Evolutionary conservation across 2,888 invertebrate genomes (phyloP), one percentile per base, ranked within the genome.

Genomic region (Sarcophaga subvicina): DNA sequence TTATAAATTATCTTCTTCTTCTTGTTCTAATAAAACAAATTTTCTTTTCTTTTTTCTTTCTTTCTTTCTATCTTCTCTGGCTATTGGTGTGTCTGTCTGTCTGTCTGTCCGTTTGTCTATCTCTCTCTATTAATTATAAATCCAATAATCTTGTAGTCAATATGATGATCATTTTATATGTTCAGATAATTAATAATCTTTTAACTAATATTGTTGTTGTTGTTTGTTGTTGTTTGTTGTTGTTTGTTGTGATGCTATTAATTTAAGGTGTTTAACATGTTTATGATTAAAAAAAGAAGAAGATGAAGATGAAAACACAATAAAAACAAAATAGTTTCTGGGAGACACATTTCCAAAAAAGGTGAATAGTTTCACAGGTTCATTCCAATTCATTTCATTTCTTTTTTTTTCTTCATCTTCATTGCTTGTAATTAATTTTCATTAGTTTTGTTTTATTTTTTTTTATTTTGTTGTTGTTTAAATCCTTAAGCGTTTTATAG

Each of bases 241-340:
- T 60, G 64, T 82, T 76, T 62, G 72, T 77, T 71, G 70, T 76
- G 37, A 37, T 37, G 80, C 80, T 62, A 66, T 85, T 85, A 85
- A 85, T 85, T 85, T 80, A 71, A 85, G 80, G 62, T 72, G 76
- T 80, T 84, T 84, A 84, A 76, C 80, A 71, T 80, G 27, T 72
- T 84, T 84, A 84, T 14, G 54, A 76, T 75, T 64, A 75, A 25
- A 59, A 67, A n/a, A 66, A 27, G 6, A 25, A 66, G 5, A 45
- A 45, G 47, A n/a, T n/a, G n/a, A 45, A 20, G 5, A 76, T 10
- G 49, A 49, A 37, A 67, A 10, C 14, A 49, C 3, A 49, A 49
- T 10, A 66, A 64, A 22, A 20, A 37, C 17, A 72, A 72, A 83
- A 47, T 72, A 62, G 54, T 72, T 72, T 37, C 1, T 11, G 20